Conservation (phyloP, 1,140 invertebrate genomes). For the Lepidurus couesii region DNA sequence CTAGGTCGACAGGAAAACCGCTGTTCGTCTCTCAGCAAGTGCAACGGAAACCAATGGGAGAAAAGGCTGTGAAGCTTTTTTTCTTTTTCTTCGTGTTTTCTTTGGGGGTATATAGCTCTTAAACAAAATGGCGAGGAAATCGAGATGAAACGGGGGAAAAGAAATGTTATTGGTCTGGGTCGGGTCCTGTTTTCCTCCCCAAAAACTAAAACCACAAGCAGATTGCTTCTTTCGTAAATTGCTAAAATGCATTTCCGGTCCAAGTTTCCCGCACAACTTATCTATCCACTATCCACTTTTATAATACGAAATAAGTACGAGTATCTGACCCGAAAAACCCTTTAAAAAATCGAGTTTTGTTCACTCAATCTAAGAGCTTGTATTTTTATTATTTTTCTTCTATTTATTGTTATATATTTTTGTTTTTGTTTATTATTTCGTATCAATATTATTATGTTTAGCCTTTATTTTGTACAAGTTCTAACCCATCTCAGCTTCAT, state of each 20-base stretch:
- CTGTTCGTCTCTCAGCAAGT: slow-evolving; percentile 14
- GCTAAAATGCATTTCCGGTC: slow-evolving; percentile 13
- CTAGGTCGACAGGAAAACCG: background rate
- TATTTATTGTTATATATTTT: background rate
- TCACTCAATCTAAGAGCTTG: background rate
- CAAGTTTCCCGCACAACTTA: background rate
- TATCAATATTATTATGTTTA: background rate
- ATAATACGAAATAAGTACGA: background rate
- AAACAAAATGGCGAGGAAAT: background rate
- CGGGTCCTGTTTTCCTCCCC: background rate
- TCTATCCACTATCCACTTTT: background rate
- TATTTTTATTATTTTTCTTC: background rate
- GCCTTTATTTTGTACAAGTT: background rate
- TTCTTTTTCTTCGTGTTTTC: background rate
- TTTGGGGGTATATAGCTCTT: background rate
- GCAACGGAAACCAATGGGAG: slow-evolving; percentile 10
- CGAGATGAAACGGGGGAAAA: background rate
- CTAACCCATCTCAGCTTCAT: background rate
- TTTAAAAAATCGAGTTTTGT: background rate
- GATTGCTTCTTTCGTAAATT: slow-evolving; percentile 7
- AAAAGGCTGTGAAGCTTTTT: background rate
- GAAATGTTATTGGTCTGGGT: background rate
- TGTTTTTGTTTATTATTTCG: background rate
- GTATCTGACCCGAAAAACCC: background rate
- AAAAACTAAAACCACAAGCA: background rate